Percentiles rank a stretch among this genome's conserved stretches.
Conservation (phyloP, 1,140 invertebrate genomes). For the Adelges cooleyi region DNA sequence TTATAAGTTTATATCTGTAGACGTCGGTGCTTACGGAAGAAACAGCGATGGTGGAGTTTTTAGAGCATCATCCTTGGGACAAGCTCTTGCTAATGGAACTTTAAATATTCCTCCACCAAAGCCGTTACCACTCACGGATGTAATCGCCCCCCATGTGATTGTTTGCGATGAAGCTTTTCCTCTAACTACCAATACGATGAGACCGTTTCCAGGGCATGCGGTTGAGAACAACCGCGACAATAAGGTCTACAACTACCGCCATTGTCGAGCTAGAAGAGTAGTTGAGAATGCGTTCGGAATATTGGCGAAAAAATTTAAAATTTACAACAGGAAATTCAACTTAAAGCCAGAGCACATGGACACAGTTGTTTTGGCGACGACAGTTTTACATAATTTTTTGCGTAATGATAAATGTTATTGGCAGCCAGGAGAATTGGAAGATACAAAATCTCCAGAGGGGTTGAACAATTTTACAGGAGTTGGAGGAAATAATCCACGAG, state of each 20-base stretch:
- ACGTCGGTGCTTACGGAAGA: slow-evolving; percentile 39
- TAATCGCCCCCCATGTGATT: slow-evolving; percentile 37
- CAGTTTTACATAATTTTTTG: slow-evolving; percentile 2
- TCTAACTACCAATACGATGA: slow-evolving; percentile 34
- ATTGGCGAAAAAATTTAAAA: neutral
- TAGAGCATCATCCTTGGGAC: slow-evolving; percentile 34
- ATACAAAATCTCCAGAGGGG: neutral
- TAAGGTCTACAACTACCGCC: slow-evolving; percentile 40
- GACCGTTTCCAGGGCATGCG: neutral
- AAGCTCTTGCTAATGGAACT: slow-evolving; percentile 33
- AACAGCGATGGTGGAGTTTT: slow-evolving; percentile 39
- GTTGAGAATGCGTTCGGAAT: slow-evolving; percentile 41
- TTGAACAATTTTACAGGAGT: neutral
- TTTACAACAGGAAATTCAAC: neutral
- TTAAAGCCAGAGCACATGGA: neutral
- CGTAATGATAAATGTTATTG: neutral
- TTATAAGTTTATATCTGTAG: slow-evolving; percentile 37
- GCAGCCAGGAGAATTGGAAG: neutral
- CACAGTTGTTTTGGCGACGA: neutral
- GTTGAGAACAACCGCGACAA: neutral
- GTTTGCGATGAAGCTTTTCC: slow-evolving; percentile 39
- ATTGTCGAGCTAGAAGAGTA: slow-evolving; percentile 37
- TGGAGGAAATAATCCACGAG: neutral
- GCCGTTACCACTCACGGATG: slow-evolving; percentile 32
- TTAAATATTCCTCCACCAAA: slow-evolving; percentile 35